These are phyloP conservation scores for Drosophila kanapiae DNA, from an alignment of 1,140 invertebrate genomes.

Conservation along the genomic window DNA sequence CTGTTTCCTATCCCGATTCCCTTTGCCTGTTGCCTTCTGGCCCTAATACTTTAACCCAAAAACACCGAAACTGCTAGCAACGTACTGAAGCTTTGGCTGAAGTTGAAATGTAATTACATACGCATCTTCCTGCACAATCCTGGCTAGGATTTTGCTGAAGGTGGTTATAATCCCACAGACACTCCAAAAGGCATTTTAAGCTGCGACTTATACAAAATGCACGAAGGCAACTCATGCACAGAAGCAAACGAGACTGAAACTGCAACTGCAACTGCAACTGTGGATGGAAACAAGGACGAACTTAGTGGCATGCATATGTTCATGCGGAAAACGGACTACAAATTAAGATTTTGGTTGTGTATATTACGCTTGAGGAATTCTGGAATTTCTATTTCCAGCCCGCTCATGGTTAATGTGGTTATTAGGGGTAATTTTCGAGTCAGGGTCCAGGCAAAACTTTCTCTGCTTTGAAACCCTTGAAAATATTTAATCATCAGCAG, in stretches of 20 bases:
- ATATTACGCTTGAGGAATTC: not conserved
- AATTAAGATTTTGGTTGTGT: constrained; percentile 24
- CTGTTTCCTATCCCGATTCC: not conserved
- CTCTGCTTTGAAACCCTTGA: constrained; percentile 24
- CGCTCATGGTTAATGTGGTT: constrained; percentile 6
- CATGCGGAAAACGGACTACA: constrained; percentile 12
- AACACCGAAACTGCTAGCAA: constrained; percentile 4
- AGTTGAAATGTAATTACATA: constrained; percentile 57
- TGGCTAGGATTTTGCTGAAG: constrained; percentile 28
- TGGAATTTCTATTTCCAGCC: not conserved
- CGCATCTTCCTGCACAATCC: constrained; percentile 34
- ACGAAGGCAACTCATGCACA: constrained; percentile 30
- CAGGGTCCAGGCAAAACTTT: not conserved
- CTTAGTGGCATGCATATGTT: constrained; percentile 21
- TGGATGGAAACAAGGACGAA: constrained; percentile 6
- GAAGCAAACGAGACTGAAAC: constrained; percentile 1
- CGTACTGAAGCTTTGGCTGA: constrained; percentile 12
- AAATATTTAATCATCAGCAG: constrained; percentile 51
- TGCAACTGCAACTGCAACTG: constrained; percentile 1
- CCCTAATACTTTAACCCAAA: constrained; percentile 16
- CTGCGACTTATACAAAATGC: constrained; percentile 57
- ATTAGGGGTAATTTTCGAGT: not conserved
- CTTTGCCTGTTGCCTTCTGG: constrained; percentile 7
- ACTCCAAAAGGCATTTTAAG: constrained; percentile 62
- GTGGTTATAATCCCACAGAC: constrained; percentile 51